These are phyloP conservation scores for Bombus pyrosoma DNA, from an alignment of 1,140 invertebrate species.

Conservation along the genomic window DNA sequence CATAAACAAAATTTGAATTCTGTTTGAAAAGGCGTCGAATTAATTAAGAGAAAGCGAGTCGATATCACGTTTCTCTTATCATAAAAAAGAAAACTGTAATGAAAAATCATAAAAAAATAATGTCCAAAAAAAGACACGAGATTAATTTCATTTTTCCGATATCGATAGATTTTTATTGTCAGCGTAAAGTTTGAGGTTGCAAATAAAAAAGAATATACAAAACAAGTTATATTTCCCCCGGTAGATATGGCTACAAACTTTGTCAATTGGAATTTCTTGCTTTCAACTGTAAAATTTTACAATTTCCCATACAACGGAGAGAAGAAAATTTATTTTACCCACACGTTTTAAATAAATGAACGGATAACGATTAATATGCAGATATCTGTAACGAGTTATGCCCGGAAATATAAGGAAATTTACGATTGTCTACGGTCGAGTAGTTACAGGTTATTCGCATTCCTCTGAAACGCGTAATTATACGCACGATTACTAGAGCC, in stretches of 20 bases:
- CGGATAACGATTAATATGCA: conserved; percentile 12
- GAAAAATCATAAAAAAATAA: too few relatives aligned
- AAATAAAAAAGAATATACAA: background rate
- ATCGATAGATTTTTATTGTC: background rate
- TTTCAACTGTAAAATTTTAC: background rate
- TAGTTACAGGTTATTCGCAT: conserved; percentile 59
- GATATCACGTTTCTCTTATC: too few relatives aligned
- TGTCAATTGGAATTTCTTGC: too few relatives aligned
- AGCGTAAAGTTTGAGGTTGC: background rate
- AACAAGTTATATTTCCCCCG: background rate
- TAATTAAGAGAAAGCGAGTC: too few relatives aligned
- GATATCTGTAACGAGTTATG: conserved; percentile 6
- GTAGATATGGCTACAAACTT: background rate
- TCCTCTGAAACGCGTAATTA: conserved; percentile 61
- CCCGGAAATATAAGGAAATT: conserved; percentile 30
- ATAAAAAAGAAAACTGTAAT: too few relatives aligned
- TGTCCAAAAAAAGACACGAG: too few relatives aligned
- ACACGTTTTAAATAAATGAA: background rate
- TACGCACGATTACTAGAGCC: conserved; percentile 49
- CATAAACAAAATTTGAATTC: too few relatives aligned
- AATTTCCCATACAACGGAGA: background rate
- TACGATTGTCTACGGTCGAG: conserved; percentile 23
- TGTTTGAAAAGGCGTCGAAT: too few relatives aligned
- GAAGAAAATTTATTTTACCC: background rate
- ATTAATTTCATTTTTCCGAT: background rate